Evolutionary conservation across 1,140 invertebrate species (phyloP).

Genomic region (Lepidurus arcticus): DNA sequence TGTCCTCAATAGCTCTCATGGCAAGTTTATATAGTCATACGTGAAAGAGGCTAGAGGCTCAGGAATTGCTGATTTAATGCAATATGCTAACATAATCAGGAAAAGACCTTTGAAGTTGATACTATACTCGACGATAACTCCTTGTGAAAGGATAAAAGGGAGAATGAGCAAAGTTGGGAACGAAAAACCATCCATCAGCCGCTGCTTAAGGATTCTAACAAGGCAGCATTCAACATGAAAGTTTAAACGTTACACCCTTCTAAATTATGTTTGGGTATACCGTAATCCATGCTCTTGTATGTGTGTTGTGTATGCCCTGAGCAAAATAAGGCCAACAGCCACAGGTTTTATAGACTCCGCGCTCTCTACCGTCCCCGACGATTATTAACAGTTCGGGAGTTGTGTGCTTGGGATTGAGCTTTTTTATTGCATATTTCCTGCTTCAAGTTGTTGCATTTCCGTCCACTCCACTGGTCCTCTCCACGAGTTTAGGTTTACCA

Average conservation of each 20-base stretch:
- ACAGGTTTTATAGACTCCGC: constrained; percentile 1
- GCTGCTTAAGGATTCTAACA: constrained; percentile 19
- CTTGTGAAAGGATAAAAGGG: not conserved
- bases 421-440: constrained; percentile 20
- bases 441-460: constrained; percentile 19
- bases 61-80: not conserved
- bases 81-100: not conserved
- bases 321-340: not conserved
- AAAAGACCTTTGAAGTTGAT: not conserved
- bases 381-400: constrained; percentile 9
- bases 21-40: not conserved
- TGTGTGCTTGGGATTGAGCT: not conserved
- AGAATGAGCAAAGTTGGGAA: not conserved
- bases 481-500: not conserved
- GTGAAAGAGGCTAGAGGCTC: not conserved
- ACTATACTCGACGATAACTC: not conserved
- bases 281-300: not conserved
- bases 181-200: constrained; percentile 7
- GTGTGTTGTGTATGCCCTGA: not conserved
- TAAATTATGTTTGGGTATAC: not conserved
- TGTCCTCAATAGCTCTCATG: not conserved
- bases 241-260: constrained; percentile 3
- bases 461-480: not conserved
- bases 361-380: not conserved
- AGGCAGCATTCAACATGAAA: constrained; percentile 15